Evolutionary conservation across 2,113 vertebrate species (phyloP).

Genomic region (Pterocles orientalis): DNA sequence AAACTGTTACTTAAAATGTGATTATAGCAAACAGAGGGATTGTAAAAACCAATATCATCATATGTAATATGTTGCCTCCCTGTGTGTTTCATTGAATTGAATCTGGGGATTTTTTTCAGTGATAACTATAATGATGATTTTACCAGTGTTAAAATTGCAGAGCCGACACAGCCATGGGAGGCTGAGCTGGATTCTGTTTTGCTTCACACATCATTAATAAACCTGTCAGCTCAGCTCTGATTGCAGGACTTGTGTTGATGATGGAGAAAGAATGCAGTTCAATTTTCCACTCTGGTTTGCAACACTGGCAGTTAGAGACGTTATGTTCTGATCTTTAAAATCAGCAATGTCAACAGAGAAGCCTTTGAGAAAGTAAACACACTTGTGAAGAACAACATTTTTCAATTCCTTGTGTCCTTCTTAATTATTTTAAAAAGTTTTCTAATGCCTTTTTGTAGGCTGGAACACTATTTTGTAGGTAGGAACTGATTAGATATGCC

Average conservation of each 20-base stretch:
- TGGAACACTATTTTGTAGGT: neutral
- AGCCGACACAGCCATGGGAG: neutral
- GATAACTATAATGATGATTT: neutral
- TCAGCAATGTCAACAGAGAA: neutral
- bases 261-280: neutral
- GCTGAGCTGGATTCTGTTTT: conserved; percentile 4
- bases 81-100: neutral
- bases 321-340: neutral
- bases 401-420: neutral
- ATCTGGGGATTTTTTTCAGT: neutral
- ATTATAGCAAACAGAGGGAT: neutral
- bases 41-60: neutral
- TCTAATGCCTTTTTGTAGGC: neutral
- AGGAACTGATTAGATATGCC: neutral
- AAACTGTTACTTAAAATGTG: neutral
- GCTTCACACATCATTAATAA: conserved; percentile 44
- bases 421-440: neutral
- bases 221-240: neutral
- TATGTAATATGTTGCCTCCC: neutral
- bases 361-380: neutral
- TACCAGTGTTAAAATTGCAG: neutral
- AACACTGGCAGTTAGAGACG: neutral
- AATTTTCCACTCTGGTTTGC: neutral
- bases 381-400: neutral
- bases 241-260: neutral